These are phyloP conservation scores for Heliconius ismenius DNA, from an alignment of 2,888 invertebrate species.

Conservation along the genomic window DNA sequence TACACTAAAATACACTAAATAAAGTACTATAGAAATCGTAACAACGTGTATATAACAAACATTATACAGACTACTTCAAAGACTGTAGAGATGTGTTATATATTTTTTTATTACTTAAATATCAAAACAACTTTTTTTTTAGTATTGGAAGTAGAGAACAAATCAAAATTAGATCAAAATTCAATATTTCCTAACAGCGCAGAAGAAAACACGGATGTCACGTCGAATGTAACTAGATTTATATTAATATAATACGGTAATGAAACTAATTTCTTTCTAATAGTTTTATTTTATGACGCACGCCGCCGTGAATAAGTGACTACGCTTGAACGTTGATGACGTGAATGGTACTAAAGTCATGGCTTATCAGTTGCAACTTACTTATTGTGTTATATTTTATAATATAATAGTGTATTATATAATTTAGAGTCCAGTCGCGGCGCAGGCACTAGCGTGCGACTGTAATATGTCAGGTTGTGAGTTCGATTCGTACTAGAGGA, in stretches of 20 bases:
- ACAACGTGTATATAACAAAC: no score
- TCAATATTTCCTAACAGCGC: neutral
- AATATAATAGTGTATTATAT: slow-evolving; percentile 30
- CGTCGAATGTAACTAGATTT: slow-evolving; percentile 16
- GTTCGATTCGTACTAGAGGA: no score
- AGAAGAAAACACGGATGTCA: slow-evolving; percentile 36
- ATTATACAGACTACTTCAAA: no score
- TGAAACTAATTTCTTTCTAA: slow-evolving; percentile 41
- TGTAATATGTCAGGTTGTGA: no score
- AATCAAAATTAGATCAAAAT: neutral
- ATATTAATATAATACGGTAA: slow-evolving; percentile 31
- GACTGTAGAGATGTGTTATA: no score
- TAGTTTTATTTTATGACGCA: slow-evolving; percentile 39
- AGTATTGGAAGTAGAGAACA: neutral
- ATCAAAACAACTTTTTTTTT: no score
- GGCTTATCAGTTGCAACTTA: slow-evolving; percentile 36
- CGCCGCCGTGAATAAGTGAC: slow-evolving; percentile 34
- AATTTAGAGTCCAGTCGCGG: slow-evolving; percentile 9
- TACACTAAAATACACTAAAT: no score
- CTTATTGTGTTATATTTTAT: slow-evolving; percentile 27
- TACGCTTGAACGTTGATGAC: slow-evolving; percentile 33
- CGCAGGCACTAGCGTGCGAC: no score
- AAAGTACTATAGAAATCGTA: no score
- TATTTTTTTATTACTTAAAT: no score
- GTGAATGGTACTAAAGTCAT: slow-evolving; percentile 36